Evolutionary conservation across 2,888 invertebrate genomes (phyloP).

Genomic region (Stramonita haemastoma): DNA sequence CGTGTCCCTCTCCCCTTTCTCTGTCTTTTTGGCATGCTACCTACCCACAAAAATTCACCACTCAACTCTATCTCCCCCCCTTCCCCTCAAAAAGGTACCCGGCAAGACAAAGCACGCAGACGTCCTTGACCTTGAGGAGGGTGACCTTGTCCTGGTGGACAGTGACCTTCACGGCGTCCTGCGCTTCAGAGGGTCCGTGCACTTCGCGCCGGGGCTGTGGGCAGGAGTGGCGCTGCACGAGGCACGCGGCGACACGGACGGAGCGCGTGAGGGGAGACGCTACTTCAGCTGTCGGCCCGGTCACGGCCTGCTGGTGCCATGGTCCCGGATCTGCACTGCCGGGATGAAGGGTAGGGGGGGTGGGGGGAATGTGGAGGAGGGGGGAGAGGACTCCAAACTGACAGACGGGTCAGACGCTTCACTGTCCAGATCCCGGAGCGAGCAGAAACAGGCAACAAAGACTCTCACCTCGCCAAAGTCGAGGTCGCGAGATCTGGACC

Average conservation of each 20-base stretch:
- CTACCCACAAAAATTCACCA: no score
- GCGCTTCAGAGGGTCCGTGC: constrained; percentile 66
- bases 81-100: neutral
- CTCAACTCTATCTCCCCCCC: no score
- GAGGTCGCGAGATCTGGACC: constrained; percentile 42
- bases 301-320: constrained; percentile 66
- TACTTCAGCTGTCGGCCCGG: constrained; percentile 65
- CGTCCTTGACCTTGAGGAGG: constrained; percentile 60
- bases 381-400: no score
- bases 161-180: constrained; percentile 60
- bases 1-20: no score
- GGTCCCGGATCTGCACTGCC: constrained; percentile 34
- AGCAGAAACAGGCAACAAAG: neutral
- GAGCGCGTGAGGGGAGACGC: constrained; percentile 58
- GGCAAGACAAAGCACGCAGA: neutral
- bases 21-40: no score
- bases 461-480: neutral
- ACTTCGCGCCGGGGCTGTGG: constrained; percentile 70
- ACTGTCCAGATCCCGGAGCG: neutral
- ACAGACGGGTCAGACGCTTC: constrained; percentile 39
- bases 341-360: constrained; percentile 55
- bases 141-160: constrained; percentile 67
- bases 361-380: neutral
- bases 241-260: constrained; percentile 65
- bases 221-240: constrained; percentile 71